Evolutionary conservation across 37 sponge, comb jelly and placozoan species (phyloP), one percentile per base, ranked within the genome.

Genomic region (Geodia barretti): DNA sequence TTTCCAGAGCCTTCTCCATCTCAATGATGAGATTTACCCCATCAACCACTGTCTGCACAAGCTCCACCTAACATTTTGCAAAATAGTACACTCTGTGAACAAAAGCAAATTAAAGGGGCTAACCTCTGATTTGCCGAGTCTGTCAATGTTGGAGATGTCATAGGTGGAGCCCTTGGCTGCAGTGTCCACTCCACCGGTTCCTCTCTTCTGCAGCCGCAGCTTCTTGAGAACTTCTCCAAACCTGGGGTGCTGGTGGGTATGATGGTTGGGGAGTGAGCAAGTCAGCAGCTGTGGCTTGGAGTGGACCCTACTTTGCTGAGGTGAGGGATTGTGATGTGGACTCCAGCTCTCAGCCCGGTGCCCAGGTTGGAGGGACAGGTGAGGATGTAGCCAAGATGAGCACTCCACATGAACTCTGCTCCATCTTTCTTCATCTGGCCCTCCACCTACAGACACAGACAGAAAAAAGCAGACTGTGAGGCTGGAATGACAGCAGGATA

Each of bases 61-160:
- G 72, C 72, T 71, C 39, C 37, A 71, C 72, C 72, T 71, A 36
- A 59, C n/a, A n/a, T n/a, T n/a, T n/a, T n/a, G n/a, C n/a, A n/a
- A n/a, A n/a, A n/a, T n/a, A 63, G 28, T 63, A 5, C 64, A 63
- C 14, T 14, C 3, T 63, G 64, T 4, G 8, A 2, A 63, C 25
- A 63, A 63, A 63, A 63, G 28, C 25, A 63, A 63, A 63, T 29
- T 29, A 76, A 59, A 31, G 30, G 11, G 3, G 23, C n/a, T n/a
- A n/a, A 92, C 93, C 79, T 95, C 95, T n/a, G 95, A 95, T 33
- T 73, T 64, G 36, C 95, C 95, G 42, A 95, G 84, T 19, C 95
- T 68, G 75, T 85, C 83, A n/a, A 42, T 79, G 87, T 95, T 95
- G 67, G 84, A 80, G 84, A 95, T 82, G 65, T 95, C 95, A 77